Percentiles rank a stretch among this genome's conserved stretches.
Evolutionary conservation across 2,888 invertebrate species (phyloP).

Genomic region (Eulithis prunata): DNA sequence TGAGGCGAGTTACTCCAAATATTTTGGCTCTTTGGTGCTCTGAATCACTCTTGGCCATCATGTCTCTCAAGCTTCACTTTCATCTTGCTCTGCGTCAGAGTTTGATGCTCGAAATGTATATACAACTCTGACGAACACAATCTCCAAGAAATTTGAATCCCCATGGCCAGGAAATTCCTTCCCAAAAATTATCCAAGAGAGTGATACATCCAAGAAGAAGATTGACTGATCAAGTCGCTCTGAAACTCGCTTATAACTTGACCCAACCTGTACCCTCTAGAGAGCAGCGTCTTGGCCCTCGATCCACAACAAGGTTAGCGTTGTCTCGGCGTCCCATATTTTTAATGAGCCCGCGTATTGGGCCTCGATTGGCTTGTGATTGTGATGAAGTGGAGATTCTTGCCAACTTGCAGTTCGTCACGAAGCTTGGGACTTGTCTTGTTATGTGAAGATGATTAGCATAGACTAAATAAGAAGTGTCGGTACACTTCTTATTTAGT

Average conservation of each 20-base stretch:
- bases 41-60: conserved; percentile 10
- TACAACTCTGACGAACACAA: background rate
- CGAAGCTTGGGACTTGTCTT: conserved; percentile 12
- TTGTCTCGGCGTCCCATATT: conserved; percentile 44
- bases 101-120: background rate
- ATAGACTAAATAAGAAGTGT: no score
- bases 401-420: conserved; percentile 32
- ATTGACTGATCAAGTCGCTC: conserved; percentile 1
- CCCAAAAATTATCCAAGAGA: background rate
- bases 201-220: background rate
- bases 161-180: no score
- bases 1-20: conserved; percentile 2
- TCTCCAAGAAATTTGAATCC: background rate
- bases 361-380: conserved; percentile 39
- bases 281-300: conserved; percentile 17
- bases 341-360: conserved; percentile 45
- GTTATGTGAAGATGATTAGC: background rate
- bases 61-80: conserved; percentile 1
- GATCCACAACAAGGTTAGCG: conserved; percentile 30
- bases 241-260: background rate
- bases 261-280: conserved; percentile 2
- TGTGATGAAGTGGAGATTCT: conserved; percentile 27
- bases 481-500: no score
- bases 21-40: background rate
- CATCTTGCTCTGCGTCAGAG: background rate